Percentiles rank a stretch among this genome's conserved stretches.
phyloP scores from a whole-genome alignment of 2,797 vertebrate species.

The Amphiprion clarkii region DNA sequence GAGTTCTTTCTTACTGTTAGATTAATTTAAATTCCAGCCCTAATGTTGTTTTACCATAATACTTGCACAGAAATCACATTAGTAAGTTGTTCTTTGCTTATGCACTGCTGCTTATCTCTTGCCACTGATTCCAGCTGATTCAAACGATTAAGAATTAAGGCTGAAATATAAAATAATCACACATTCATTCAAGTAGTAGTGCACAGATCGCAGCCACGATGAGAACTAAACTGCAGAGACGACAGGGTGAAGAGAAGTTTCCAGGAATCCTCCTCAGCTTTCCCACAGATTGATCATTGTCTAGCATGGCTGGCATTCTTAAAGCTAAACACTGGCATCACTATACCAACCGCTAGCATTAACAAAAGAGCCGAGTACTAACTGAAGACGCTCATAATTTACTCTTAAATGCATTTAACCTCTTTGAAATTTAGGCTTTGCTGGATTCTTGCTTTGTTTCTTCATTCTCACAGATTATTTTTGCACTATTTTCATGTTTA shows the following conservation, averaged over 20 bases:
- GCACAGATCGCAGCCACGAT: neutral
- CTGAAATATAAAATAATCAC: too few relatives aligned
- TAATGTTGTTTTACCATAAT: too few relatives aligned
- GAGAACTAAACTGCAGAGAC: neutral
- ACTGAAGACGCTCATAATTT: slow-evolving; percentile 45
- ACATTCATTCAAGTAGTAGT: neutral
- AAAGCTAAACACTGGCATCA: slow-evolving; percentile 39
- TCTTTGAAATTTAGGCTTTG: neutral
- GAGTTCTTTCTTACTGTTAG: too few relatives aligned
- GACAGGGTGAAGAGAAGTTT: neutral
- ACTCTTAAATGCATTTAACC: slow-evolving; percentile 23
- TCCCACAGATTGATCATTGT: slow-evolving; percentile 41
- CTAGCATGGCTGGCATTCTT: slow-evolving; percentile 59
- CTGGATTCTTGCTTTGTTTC: neutral
- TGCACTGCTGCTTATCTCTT: neutral
- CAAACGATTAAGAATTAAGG: too few relatives aligned
- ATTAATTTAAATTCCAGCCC: too few relatives aligned
- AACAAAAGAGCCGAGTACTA: slow-evolving; percentile 52
- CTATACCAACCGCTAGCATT: slow-evolving; percentile 65
- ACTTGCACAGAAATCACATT: too few relatives aligned
- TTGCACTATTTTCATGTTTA: neutral
- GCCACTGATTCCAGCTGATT: too few relatives aligned
- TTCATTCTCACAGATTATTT: too few relatives aligned
- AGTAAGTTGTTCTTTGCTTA: too few relatives aligned
- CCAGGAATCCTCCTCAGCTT: slow-evolving; percentile 19